Conservation (phyloP, 92 coral and sea anemone species). For the Palythoa caribaeorum region DNA sequence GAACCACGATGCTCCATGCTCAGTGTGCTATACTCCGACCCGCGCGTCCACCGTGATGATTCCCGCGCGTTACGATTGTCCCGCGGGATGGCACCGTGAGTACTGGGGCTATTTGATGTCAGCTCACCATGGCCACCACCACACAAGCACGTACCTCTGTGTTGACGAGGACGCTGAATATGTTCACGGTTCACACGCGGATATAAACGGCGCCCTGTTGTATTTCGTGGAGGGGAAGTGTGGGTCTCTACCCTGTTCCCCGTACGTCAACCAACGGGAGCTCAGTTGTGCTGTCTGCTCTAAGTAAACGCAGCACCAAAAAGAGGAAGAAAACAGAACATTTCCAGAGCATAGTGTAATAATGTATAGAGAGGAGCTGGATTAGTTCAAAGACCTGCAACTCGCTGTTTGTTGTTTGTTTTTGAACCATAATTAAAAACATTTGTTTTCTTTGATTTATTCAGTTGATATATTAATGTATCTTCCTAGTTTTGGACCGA, state of each 20-base stretch:
- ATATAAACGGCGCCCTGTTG: background rate
- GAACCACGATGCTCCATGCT: background rate
- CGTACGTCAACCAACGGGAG: background rate
- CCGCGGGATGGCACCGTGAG: background rate
- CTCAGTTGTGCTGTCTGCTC: background rate
- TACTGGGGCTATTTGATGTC: constrained; percentile 1
- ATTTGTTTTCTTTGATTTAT: too few species aligned
- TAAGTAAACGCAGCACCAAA: background rate
- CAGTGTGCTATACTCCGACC: background rate
- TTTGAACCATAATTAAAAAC: too few species aligned
- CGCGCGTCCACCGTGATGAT: background rate
- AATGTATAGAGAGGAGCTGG: too few species aligned
- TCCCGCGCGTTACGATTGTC: background rate
- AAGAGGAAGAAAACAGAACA: too few species aligned
- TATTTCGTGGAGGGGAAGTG: background rate
- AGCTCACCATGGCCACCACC: background rate
- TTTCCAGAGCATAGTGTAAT: too few species aligned
- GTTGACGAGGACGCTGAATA: background rate
- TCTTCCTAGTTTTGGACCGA: too few species aligned
- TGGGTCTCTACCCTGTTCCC: background rate
- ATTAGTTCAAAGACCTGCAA: too few species aligned
- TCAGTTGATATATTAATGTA: too few species aligned
- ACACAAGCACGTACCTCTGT: background rate
- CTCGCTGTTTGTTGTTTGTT: too few species aligned
- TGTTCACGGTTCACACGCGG: background rate